These are phyloP conservation scores for Margaritifera margaritifera DNA, from an alignment of 2,888 invertebrate genomes.

Conservation along the genomic window DNA sequence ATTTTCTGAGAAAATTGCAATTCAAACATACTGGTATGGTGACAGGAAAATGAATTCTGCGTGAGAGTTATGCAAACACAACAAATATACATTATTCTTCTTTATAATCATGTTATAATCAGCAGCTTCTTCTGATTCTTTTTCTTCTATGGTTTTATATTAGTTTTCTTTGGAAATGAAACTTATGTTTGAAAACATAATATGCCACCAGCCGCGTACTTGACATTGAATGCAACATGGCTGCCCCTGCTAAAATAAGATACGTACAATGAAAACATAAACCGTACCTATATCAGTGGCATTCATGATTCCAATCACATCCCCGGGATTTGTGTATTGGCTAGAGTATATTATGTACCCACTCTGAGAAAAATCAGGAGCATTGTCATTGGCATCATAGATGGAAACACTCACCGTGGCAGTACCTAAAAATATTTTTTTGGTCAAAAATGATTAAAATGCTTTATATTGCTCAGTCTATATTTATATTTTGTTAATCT, in stretches of 20 bases:
- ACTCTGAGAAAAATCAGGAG: conserved; percentile 15
- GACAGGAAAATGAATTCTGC: too few relatives aligned
- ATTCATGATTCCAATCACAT: not conserved
- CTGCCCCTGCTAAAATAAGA: not conserved
- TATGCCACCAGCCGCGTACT: too few relatives aligned
- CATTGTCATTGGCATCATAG: conserved; percentile 29
- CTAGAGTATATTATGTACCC: conserved; percentile 13
- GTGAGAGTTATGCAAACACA: not conserved
- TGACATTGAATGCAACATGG: too few relatives aligned
- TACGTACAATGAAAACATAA: not conserved
- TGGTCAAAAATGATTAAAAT: too few relatives aligned
- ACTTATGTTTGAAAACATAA: not conserved
- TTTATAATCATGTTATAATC: too few relatives aligned
- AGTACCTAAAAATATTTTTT: conserved; percentile 3
- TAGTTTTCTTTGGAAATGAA: not conserved
- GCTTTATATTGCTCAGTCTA: too few relatives aligned
- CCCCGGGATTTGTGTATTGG: conserved; percentile 14
- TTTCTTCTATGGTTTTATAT: not conserved
- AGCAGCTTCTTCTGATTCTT: too few relatives aligned
- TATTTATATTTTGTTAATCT: too few relatives aligned
- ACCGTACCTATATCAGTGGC: conserved; percentile 20
- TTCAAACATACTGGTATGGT: too few relatives aligned
- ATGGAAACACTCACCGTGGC: conserved; percentile 23
- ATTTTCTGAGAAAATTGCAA: too few relatives aligned
- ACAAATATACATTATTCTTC: too few relatives aligned